Evolutionary conservation across 2,797 vertebrate species (phyloP), one percentile per base, ranked within the genome.

Genomic region (Bradypus variegatus): DNA sequence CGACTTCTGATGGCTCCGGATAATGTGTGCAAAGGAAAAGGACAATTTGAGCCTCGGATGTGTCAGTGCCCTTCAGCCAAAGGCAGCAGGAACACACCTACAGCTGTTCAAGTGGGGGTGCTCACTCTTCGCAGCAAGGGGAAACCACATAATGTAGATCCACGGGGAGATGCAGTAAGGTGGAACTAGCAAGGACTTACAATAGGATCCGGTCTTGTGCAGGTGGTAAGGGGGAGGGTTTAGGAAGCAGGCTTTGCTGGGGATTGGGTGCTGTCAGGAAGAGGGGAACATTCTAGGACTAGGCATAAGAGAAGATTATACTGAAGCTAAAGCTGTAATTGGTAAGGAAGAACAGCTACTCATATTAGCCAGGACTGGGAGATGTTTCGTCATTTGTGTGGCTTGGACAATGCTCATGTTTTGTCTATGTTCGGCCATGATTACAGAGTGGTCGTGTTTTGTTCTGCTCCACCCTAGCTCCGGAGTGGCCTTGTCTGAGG

Each of bases 11-110:
- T 29, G 16, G 73, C 55, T 69, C 85, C 8, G 33, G 58, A 23
- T 65, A 16, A 58, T 18, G 50, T 1, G 4, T 6, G 13, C 48
- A 8, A 25, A 67, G 38, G 78, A 18, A 18, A 19, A 80, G 65
- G 55, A 1, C 16, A 4, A 8, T 1, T 21, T 41, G 1, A 36
- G 78, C 6, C 33, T 41, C 7, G 48, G 7, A n/a, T 14, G 11
- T 41, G n/a, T 3, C 48, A 7, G 60, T 1, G 29, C 27, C 9
- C 41, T 65, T 73, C 41, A 15, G n/a, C 5, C 41, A 45, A 50
- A 60, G n/a, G 60, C 21, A 2, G 18, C 27, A 0, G 15, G 36
- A 76, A 16, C 65, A 64, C 38, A n/a, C 31, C 45, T 31, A 36
- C 21, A n/a, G 45, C 19, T 4, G 6, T 9, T 15, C 27, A 18